phyloP scores from a whole-genome alignment of 2,888 invertebrate species.

The Amphiduros pacificus region DNA sequence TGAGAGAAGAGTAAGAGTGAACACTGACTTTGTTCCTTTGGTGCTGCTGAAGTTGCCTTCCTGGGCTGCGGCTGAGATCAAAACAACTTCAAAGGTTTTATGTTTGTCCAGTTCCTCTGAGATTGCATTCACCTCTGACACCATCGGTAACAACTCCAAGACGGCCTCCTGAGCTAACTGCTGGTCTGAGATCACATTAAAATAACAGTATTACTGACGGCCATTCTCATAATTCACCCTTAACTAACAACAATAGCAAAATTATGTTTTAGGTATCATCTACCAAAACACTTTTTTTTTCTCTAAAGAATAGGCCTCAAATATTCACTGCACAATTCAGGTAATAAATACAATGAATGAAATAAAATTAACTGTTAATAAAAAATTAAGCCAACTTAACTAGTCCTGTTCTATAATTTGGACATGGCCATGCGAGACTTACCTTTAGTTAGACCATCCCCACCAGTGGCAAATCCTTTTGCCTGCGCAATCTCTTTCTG shows the following conservation, averaged over 20 bases:
- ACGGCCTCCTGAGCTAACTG: conserved; percentile 60
- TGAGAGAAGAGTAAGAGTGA: too few relatives aligned
- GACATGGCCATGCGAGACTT: too few relatives aligned
- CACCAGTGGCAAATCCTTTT: conserved; percentile 56
- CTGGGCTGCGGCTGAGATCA: conserved; percentile 54
- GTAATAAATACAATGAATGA: background rate
- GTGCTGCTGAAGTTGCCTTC: conserved; percentile 31
- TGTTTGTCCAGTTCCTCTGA: conserved; percentile 60
- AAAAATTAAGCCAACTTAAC: too few relatives aligned
- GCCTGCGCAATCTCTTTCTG: conserved; percentile 61
- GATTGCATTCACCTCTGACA: conserved; percentile 60
- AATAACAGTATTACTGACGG: background rate
- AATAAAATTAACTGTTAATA: too few relatives aligned
- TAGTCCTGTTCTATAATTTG: too few relatives aligned
- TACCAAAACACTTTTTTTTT: background rate
- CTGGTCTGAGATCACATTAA: conserved; percentile 47
- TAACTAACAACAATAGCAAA: too few relatives aligned
- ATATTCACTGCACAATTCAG: background rate
- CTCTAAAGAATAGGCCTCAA: background rate
- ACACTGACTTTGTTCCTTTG: conserved; percentile 43
- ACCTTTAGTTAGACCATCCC: conserved; percentile 57
- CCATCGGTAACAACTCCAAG: conserved; percentile 58
- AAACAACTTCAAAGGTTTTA: conserved; percentile 58
- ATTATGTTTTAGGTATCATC: background rate
- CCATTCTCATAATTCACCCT: too few relatives aligned